phyloP scores from a whole-genome alignment of 2,888 invertebrate species.

The Amblyjoppa proteus region DNA sequence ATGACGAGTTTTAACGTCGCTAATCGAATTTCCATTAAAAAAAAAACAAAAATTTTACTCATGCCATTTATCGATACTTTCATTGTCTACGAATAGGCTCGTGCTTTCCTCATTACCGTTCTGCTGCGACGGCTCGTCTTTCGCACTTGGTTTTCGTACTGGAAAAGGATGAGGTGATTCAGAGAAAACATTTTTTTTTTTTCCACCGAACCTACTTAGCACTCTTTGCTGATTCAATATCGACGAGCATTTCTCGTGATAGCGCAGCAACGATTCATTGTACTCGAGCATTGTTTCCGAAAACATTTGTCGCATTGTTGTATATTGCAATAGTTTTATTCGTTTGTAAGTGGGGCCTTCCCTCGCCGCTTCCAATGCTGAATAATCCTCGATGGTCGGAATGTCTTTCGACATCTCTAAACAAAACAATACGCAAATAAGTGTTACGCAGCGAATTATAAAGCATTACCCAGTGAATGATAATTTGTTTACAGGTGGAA shows the following conservation, averaged over 20 bases:
- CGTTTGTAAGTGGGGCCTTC: constrained; percentile 81
- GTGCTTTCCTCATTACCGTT: constrained; percentile 83
- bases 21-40: not conserved
- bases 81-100: constrained; percentile 86
- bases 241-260: constrained; percentile 86
- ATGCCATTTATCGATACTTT: constrained; percentile 77
- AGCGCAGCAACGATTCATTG: constrained; percentile 86
- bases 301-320: constrained; percentile 85
- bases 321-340: constrained; percentile 86
- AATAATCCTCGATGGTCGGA: constrained; percentile 73
- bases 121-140: constrained; percentile 83
- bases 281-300: constrained; percentile 86
- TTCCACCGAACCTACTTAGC: constrained; percentile 84
- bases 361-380: constrained; percentile 71
- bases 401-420: constrained; percentile 80
- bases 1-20: not conserved
- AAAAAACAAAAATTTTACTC: not conserved
- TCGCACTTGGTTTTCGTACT: constrained; percentile 80
- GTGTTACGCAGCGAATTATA: not conserved
- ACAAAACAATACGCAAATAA: not conserved
- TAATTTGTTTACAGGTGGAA: too few species aligned
- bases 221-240: constrained; percentile 87
- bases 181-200: not conserved
- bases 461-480: too few species aligned
- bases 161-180: constrained; percentile 57